Evolutionary conservation across 2,113 vertebrate species (phyloP).

Genomic region (Grallaria varia): DNA sequence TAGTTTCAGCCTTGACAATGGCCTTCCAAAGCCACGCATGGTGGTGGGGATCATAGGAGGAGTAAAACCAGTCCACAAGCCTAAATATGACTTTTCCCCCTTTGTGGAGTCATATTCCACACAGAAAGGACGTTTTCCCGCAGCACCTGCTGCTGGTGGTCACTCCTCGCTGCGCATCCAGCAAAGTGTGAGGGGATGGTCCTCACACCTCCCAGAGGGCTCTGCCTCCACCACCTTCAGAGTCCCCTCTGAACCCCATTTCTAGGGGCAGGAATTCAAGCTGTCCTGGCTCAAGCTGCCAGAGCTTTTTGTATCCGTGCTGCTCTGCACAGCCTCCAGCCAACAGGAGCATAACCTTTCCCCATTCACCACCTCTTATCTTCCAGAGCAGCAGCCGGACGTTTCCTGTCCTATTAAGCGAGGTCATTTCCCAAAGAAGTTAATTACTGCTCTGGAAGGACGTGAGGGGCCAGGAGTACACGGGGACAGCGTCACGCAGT

Average conservation of each 20-base stretch:
- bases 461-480: neutral
- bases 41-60: neutral
- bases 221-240: neutral
- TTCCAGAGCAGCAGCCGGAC: neutral
- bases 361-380: neutral
- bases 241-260: neutral
- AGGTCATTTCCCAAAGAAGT: neutral
- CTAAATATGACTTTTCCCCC: accelerated
- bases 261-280: neutral
- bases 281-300: neutral
- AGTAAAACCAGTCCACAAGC: accelerated
- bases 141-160: accelerated
- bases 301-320: neutral
- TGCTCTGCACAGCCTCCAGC: neutral
- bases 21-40: neutral
- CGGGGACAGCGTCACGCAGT: accelerated
- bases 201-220: neutral
- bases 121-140: neutral
- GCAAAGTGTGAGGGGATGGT: accelerated
- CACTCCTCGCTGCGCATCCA: neutral
- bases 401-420: accelerated
- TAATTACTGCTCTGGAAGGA: neutral
- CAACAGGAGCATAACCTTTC: neutral
- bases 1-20: accelerated
- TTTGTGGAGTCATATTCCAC: accelerated